Conservation (phyloP, 2,113 vertebrate species). For the Oncorhynchus keta region DNA sequence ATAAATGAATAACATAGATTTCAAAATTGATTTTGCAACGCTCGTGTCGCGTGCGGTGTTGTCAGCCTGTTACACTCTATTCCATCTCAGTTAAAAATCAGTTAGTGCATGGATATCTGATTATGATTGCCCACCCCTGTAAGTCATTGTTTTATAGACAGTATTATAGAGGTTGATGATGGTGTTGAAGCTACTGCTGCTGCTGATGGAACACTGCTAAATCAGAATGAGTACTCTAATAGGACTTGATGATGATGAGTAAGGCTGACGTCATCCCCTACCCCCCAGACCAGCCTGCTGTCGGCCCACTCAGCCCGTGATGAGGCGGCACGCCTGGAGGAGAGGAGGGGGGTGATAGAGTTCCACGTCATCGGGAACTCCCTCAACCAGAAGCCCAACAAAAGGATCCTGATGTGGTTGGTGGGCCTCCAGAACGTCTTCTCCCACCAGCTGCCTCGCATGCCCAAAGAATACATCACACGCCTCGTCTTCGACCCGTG, state of each 20-base stretch:
- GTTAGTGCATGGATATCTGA: too few relatives aligned
- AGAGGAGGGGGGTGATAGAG: constrained; percentile 93
- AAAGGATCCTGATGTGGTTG: constrained; percentile 97
- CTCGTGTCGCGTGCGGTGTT: too few relatives aligned
- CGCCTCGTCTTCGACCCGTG: constrained; percentile 97
- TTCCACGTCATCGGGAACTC: constrained; percentile 98
- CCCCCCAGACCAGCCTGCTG: constrained; percentile 86
- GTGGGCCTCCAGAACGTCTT: constrained; percentile 98
- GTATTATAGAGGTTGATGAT: neutral
- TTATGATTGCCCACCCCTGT: neutral
- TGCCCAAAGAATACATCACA: constrained; percentile 99
- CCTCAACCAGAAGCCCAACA: constrained; percentile 95
- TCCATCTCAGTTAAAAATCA: too few relatives aligned
- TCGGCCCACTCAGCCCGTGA: constrained; percentile 94
- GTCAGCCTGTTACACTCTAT: too few relatives aligned
- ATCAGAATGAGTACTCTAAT: neutral
- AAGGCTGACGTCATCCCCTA: neutral
- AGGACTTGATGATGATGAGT: neutral
- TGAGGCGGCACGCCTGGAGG: constrained; percentile 91
- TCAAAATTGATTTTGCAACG: too few relatives aligned
- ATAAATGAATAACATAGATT: too few relatives aligned
- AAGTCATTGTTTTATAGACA: neutral
- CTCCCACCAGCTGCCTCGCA: constrained; percentile 96
- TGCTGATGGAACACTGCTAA: too few relatives aligned
- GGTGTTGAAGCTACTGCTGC: too few relatives aligned